phyloP scores from a whole-genome alignment of 2,113 vertebrate genomes.

The Nanorana parkeri region DNA sequence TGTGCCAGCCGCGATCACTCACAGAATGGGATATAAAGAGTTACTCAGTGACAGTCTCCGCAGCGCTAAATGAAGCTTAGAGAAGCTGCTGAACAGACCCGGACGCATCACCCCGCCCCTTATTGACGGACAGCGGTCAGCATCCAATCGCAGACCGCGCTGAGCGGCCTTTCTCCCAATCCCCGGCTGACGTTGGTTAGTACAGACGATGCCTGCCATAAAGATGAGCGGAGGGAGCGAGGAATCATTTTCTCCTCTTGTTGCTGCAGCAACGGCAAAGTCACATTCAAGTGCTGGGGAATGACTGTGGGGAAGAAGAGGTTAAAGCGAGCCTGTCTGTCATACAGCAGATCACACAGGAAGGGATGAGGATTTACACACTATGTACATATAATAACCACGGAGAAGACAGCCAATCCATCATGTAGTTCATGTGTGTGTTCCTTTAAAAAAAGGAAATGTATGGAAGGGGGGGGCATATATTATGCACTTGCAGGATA shows the following conservation, averaged over 20 bases:
- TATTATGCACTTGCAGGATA: too few relatives aligned
- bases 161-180: not conserved
- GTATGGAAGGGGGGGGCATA: too few relatives aligned
- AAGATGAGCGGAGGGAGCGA: constrained; percentile 11
- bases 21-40: constrained; percentile 10
- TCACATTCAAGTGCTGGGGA: constrained; percentile 1
- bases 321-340: not conserved
- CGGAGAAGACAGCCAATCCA: too few relatives aligned
- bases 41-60: constrained; percentile 45
- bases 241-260: constrained; percentile 16
- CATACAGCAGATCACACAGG: not conserved
- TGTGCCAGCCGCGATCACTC: not conserved
- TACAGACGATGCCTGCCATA: constrained; percentile 17
- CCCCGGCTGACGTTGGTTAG: not conserved
- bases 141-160: constrained; percentile 25
- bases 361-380: too few relatives aligned
- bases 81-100: not conserved
- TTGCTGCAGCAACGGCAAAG: constrained; percentile 49
- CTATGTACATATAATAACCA: too few relatives aligned
- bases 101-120: not conserved
- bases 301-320: not conserved
- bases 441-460: too few relatives aligned
- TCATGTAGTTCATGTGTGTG: too few relatives aligned
- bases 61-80: constrained; percentile 40
- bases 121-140: not conserved